Percentiles rank a stretch among this genome's conserved stretches.
Evolutionary conservation across 2,113 vertebrate species (phyloP).

Genomic region (Alectura lathami): DNA sequence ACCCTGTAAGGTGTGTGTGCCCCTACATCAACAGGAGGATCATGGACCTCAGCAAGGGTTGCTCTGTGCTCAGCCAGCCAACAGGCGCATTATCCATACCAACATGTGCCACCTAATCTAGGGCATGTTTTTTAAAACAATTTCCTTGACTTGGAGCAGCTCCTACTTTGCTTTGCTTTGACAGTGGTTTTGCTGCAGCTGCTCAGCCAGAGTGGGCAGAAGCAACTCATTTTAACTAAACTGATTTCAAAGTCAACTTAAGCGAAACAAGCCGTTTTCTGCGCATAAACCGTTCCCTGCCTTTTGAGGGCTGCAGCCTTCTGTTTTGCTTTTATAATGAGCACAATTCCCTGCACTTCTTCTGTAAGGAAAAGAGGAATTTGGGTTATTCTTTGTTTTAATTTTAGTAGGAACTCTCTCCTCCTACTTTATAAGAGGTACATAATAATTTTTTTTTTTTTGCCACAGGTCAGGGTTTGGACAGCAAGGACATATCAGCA

Average conservation of each 20-base stretch:
- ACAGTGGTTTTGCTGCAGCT: background rate
- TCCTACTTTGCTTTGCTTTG: background rate
- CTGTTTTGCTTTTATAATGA: background rate
- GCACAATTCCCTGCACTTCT: background rate
- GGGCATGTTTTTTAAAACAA: background rate
- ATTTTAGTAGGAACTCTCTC: background rate
- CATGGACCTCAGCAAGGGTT: fast-evolving
- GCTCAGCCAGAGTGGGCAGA: background rate
- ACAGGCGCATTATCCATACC: background rate
- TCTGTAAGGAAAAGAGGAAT: background rate
- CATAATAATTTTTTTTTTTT: background rate
- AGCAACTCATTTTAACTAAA: background rate
- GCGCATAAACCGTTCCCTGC: background rate
- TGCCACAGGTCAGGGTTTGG: background rate
- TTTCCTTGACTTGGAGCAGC: background rate
- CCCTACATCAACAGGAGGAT: background rate
- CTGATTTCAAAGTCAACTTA: background rate
- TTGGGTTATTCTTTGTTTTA: background rate
- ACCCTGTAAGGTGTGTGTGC: fast-evolving
- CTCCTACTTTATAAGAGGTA: background rate
- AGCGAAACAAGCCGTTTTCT: background rate
- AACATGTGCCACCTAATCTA: background rate
- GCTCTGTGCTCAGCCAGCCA: fast-evolving
- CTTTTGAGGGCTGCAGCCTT: background rate
- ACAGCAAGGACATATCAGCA: background rate